These are phyloP conservation scores for Subacronicta megacephala DNA, from an alignment of 2,888 invertebrate species.

Conservation along the genomic window DNA sequence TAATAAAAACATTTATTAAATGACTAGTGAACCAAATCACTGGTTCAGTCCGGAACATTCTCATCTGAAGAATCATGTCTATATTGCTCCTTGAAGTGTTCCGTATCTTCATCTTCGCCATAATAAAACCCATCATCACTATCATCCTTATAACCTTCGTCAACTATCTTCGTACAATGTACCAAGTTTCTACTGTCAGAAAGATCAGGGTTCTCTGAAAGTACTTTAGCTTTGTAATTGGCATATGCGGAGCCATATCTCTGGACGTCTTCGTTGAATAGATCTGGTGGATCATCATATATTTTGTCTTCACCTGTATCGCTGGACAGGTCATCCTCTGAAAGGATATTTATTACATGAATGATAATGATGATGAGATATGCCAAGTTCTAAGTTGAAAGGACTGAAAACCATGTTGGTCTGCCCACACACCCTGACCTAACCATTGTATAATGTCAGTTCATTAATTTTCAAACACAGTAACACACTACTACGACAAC, in stretches of 20 bases:
- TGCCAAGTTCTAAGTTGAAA: not conserved
- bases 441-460: too few relatives aligned
- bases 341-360: slow-evolving; percentile 32
- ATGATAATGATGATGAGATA: too few relatives aligned
- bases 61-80: slow-evolving; percentile 67
- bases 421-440: too few relatives aligned
- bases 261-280: slow-evolving; percentile 87
- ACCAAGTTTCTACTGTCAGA: slow-evolving; percentile 64
- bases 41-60: slow-evolving; percentile 66
- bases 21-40: not conserved
- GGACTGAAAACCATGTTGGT: too few relatives aligned
- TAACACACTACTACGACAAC: too few relatives aligned
- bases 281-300: slow-evolving; percentile 73
- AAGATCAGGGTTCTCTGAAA: slow-evolving; percentile 66
- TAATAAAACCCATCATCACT: slow-evolving; percentile 85
- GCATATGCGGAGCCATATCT: slow-evolving; percentile 92
- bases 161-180: slow-evolving; percentile 64
- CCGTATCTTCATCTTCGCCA: slow-evolving; percentile 79
- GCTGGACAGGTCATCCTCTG: slow-evolving; percentile 84
- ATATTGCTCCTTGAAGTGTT: slow-evolving; percentile 77
- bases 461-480: too few relatives aligned
- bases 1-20: slow-evolving; percentile 19
- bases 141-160: slow-evolving; percentile 75
- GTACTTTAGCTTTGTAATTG: slow-evolving; percentile 90
- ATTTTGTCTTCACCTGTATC: slow-evolving; percentile 84